Percentiles rank a stretch among this genome's conserved stretches.
Evolutionary conservation across 2,888 invertebrate species (phyloP).

Genomic region (Papilio protenor): DNA sequence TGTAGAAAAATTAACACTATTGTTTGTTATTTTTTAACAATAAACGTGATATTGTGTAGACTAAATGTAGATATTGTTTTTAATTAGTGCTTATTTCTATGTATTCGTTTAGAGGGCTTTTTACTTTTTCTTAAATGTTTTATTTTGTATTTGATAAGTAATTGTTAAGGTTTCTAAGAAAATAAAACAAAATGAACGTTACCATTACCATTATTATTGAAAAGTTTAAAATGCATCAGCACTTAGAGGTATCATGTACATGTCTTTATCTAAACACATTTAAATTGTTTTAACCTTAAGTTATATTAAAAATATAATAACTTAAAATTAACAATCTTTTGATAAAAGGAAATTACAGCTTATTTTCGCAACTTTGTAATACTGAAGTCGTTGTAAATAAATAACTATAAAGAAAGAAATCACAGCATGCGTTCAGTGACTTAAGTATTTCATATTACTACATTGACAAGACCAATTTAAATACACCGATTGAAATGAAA

Average conservation of each 20-base stretch:
- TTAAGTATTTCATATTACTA: conserved; percentile 54
- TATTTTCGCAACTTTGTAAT: conserved; percentile 39
- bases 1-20: neutral
- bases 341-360: conserved; percentile 48
- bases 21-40: neutral
- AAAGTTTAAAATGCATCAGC: conserved; percentile 77
- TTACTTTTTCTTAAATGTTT: too few species aligned
- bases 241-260: conserved; percentile 64
- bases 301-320: conserved; percentile 51
- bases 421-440: conserved; percentile 49
- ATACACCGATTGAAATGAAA: conserved; percentile 69
- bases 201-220: conserved; percentile 67
- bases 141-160: too few species aligned
- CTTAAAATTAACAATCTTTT: conserved; percentile 50
- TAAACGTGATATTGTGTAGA: too few species aligned
- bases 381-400: conserved; percentile 38
- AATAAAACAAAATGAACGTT: conserved; percentile 59
- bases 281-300: conserved; percentile 58
- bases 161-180: neutral
- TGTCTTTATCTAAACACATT: conserved; percentile 72
- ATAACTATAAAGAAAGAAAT: conserved; percentile 42
- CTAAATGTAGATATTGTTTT: too few species aligned
- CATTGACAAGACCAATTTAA: conserved; percentile 58
- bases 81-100: too few species aligned
- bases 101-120: too few species aligned